A percentile compares a stretch with the other conserved stretches of the same genome.
Evolutionary conservation across 1,140 invertebrate genomes (phyloP).

Genomic region (Ceratitis capitata): DNA sequence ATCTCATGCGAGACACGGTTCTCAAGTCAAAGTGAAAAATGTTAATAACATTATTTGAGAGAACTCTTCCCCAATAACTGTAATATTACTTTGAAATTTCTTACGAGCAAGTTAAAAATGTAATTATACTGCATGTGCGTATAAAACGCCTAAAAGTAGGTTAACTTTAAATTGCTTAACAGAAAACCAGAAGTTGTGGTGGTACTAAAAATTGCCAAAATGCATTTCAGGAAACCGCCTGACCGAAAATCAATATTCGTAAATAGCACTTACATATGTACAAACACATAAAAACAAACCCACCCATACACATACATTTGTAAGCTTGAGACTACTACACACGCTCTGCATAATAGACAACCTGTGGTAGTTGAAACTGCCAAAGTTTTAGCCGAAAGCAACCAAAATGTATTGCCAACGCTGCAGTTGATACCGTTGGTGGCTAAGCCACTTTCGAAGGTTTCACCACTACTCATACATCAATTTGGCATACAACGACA

Average conservation of each 20-base stretch:
- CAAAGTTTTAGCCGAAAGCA: conserved; percentile 22
- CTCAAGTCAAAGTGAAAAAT: too few relatives aligned
- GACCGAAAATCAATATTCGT: not conserved
- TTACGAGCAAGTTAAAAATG: not conserved
- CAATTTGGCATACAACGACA: not conserved
- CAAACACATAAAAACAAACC: not conserved
- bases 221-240: not conserved
- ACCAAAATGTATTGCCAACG: conserved; percentile 16
- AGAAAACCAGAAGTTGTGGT: not conserved
- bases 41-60: conserved; percentile 11
- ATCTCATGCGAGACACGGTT: too few relatives aligned
- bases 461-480: not conserved
- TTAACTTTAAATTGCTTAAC: not conserved
- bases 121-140: not conserved
- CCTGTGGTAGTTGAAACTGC: conserved; percentile 23
- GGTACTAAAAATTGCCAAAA: not conserved
- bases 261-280: not conserved
- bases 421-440: conserved; percentile 11
- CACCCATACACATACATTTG: not conserved
- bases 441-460: not conserved
- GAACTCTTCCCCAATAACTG: not conserved
- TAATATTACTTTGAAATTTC: not conserved
- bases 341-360: conserved; percentile 18
- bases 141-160: not conserved
- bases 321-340: not conserved